Conservation (phyloP, 2,888 invertebrate genomes). For the Actias luna region DNA sequence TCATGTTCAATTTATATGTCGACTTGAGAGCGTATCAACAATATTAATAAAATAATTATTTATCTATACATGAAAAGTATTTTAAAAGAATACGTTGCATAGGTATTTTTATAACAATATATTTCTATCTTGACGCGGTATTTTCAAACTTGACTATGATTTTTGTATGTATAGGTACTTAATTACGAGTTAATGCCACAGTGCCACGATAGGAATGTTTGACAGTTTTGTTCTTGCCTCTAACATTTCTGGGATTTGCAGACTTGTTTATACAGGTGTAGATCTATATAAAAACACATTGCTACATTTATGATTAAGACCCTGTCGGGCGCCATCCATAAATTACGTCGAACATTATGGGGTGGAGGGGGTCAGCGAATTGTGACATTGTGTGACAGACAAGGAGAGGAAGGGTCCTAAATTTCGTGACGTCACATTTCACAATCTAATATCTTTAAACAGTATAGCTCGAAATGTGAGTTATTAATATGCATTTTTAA, state of each 20-base stretch:
- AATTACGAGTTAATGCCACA: constrained; percentile 47
- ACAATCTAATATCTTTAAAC: no score
- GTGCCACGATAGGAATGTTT: constrained; percentile 41
- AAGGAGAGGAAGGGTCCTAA: no score
- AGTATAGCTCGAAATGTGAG: no score
- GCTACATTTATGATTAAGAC: background rate
- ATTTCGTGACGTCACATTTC: no score
- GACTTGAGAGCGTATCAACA: background rate
- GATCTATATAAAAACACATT: background rate
- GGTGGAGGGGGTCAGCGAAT: no score
- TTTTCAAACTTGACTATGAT: constrained; percentile 33
- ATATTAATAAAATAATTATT: no score
- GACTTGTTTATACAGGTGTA: constrained; percentile 16
- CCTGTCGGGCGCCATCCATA: no score
- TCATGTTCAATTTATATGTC: background rate
- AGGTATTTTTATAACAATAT: background rate
- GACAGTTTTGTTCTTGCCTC: constrained; percentile 28
- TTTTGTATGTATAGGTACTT: constrained; percentile 29
- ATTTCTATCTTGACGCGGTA: background rate
- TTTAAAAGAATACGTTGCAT: background rate
- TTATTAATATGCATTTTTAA: no score
- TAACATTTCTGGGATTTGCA: constrained; percentile 16
- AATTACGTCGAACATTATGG: no score
- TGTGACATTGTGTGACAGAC: no score
- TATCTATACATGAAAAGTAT: no score